Percentiles rank a stretch among this genome's conserved stretches.
These are phyloP conservation scores for Porites lobata DNA, from an alignment of 92 coral and sea anemone species.

Conservation along the genomic window DNA sequence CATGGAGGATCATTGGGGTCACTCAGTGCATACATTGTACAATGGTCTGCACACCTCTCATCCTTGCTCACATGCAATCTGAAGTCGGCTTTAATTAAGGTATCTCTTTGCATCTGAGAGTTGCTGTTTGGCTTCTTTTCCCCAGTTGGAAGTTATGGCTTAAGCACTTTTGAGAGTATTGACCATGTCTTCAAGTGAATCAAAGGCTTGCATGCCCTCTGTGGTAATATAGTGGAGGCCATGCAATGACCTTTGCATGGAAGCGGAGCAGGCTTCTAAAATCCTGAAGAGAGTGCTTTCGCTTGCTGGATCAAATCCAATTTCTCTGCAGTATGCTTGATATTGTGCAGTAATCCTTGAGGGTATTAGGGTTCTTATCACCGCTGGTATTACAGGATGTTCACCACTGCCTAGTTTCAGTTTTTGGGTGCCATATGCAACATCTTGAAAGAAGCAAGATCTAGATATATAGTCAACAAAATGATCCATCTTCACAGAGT, in stretches of 20 bases:
- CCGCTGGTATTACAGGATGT: constrained; percentile 26
- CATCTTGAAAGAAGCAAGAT: constrained; percentile 7
- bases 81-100: constrained; percentile 63
- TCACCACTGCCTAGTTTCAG: constrained; percentile 13
- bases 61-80: constrained; percentile 58
- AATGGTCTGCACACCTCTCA: constrained; percentile 50
- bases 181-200: neutral
- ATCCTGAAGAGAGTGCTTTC: constrained; percentile 41
- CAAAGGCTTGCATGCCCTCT: constrained; percentile 20
- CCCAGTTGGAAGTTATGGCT: constrained; percentile 3
- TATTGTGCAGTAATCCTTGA: constrained; percentile 39
- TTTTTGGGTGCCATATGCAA: constrained; percentile 6
- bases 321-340: constrained; percentile 29
- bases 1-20: constrained; percentile 1
- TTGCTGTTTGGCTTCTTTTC: neutral
- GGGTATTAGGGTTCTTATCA: constrained; percentile 27
- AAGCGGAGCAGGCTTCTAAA: constrained; percentile 41
- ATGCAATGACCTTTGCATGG: constrained; percentile 31
- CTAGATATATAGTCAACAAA: constrained; percentile 22
- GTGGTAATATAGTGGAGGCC: constrained; percentile 10
- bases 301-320: constrained; percentile 34
- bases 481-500: constrained; percentile 29
- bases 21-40: neutral
- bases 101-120: constrained; percentile 53
- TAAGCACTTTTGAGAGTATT: neutral